Evolutionary conservation across 2,113 vertebrate species (phyloP), one percentile per base, ranked within the genome.

Genomic region (Alouatta palliata): DNA sequence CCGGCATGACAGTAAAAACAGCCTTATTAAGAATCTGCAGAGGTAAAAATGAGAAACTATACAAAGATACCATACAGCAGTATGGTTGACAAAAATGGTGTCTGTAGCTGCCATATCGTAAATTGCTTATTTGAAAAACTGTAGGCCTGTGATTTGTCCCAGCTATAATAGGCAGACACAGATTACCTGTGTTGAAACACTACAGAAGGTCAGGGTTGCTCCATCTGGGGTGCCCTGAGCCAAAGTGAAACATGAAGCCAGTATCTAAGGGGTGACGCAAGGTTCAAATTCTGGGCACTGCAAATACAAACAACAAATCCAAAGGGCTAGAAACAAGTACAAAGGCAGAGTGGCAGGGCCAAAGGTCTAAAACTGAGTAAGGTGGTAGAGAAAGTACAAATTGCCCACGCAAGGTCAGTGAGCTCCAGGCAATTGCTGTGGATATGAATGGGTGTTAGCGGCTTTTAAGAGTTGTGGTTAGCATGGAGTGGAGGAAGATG

Each of bases 71-170:
- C 8, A 0, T 43, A n/a, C 35, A 35, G 27, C 8, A 14, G 19
- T 61, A 10, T n/a, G 30, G 47, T 23, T 83, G 27, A 87, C 45
- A 82, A 64, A 88, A 86, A 40, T 6, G 17, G 35, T 43, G 2
- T 71, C 52, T 75, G 9, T 20, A 56, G 61, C 37, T 83, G 37
- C 25, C 82, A 94, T 79, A 54, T 2, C 79, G 16, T 43, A 91
- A 64, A 94, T 30, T 66, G 54, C 21, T 89, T 91, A 77, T 83
- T 97, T 94, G 83, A 75, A 68, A 70, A 94, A 35, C 3, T 70
- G 13, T 13, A 56, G 21, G 1, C 54, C 8, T 56, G 21, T 71
- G 20, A 81, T 49, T 94, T 54, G 88, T 75, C 47, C 11, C 23
- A 70, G 25, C 14, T 73, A 61, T 47, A 71, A 19, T 76, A 30